A percentile compares a stretch with the other conserved stretches of the same genome.
phyloP scores from a whole-genome alignment of 2,888 invertebrate genomes.

The Cataglyphis altisquamis region DNA sequence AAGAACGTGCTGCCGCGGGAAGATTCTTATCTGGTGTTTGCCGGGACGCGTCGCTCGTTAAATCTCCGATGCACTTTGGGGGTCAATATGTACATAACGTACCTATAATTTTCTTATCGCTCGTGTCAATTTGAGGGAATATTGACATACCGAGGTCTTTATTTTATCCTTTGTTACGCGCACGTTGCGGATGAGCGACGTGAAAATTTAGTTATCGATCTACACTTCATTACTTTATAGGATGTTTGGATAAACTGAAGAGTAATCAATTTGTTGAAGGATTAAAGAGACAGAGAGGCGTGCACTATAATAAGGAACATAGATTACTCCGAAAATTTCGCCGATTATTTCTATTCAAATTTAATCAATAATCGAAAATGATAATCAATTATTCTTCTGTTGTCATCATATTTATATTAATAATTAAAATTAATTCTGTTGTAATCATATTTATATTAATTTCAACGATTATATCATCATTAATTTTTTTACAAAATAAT shows the following conservation, averaged over 20 bases:
- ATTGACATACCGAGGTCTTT: conserved; percentile 30
- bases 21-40: conserved; percentile 79
- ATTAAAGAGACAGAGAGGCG: background rate
- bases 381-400: background rate
- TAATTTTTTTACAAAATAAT: background rate
- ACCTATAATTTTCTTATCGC: conserved; percentile 62
- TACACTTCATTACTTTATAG: conserved; percentile 1
- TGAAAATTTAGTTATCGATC: conserved; percentile 15
- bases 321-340: background rate
- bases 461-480: background rate
- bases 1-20: conserved; percentile 61
- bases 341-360: background rate
- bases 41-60: conserved; percentile 72
- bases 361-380: background rate
- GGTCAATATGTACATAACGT: conserved; percentile 32
- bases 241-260: background rate
- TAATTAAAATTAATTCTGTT: too few relatives aligned
- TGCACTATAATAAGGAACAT: background rate
- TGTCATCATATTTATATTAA: background rate
- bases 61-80: conserved; percentile 57
- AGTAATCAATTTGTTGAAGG: background rate
- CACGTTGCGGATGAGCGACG: background rate
- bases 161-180: conserved; percentile 3
- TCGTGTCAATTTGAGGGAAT: conserved; percentile 34
- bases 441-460: background rate